Evolutionary conservation across 2,797 vertebrate species (phyloP), one percentile per base, ranked within the genome.

Genomic region (Petrocephalus sullivani): DNA sequence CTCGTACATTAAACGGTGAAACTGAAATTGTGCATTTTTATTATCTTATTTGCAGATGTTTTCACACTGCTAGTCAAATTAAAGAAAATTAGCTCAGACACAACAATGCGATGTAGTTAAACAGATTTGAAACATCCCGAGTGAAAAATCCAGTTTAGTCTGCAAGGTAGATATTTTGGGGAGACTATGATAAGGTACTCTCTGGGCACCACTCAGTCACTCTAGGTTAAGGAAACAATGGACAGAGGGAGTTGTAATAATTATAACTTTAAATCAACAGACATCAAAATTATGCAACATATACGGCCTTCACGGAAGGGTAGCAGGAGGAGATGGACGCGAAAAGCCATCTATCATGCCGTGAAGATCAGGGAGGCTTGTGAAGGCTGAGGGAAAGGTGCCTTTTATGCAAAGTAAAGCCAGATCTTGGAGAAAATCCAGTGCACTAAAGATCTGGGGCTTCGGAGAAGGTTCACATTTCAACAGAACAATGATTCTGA

Each of bases 401-500:
- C 75, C 75, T 49, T 81, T 81, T 81, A 81, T 81, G 41, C 41
- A 81, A 21, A 81, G 75, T 49, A 46, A 81, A 49, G 75, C 37
- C 75, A 81, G 41, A 81, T 81, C 75, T 81, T 81, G 75, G 75
- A 81, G 75, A 81, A 81, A 81, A 81, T 81, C 75, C 75, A 46
- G 41, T 10, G 37, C 49, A 41, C 75, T 49, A 81, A 81, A 81
- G 41, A 81, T 49, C 75, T 81, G 75, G 41, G 75, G n/a, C 75
- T 81, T 41, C 6, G 16, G 41, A 81, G 75, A 49, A 81, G 75
- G 75, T 49, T 81, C 75, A 49, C 75, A 81, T 81, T 81, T 81
- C 75, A 49, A 4, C 41, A 81, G 75, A 81, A 81, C 75, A 81
- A 81, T 81, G 75, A 49, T 19, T 21, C 75, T 10, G 41, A 81